phyloP scores from a whole-genome alignment of 2,888 invertebrate genomes.

The Ormyrus rosae region DNA sequence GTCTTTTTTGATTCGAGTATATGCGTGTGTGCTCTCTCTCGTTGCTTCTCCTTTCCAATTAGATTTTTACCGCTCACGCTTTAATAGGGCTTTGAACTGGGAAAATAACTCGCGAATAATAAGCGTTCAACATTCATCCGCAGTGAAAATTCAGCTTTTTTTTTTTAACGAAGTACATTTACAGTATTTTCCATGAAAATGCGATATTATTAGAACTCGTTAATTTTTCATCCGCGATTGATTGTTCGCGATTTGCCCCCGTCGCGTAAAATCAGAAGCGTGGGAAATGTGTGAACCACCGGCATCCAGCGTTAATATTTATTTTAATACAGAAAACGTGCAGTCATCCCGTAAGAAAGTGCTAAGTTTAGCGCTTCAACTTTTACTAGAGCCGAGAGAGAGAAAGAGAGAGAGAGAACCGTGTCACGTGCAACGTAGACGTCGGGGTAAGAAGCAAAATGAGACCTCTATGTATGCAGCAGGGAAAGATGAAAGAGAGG shows the following conservation, averaged over 20 bases:
- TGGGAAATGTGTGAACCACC: too few relatives aligned
- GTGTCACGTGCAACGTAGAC: not conserved
- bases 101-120: not conserved
- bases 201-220: too few relatives aligned
- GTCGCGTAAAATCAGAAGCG: too few relatives aligned
- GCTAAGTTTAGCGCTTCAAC: conserved; percentile 1
- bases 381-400: not conserved
- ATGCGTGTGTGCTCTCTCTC: not conserved
- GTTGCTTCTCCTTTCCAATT: not conserved
- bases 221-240: too few relatives aligned
- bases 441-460: not conserved
- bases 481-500: conserved; percentile 5
- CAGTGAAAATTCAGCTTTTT: not conserved
- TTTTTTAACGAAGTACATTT: not conserved
- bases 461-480: not conserved
- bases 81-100: conserved; percentile 6
- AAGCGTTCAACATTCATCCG: not conserved
- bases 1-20: not conserved
- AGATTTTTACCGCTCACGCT: conserved; percentile 12
- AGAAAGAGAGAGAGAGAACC: not conserved
- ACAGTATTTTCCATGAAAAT: too few relatives aligned
- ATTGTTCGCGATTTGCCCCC: too few relatives aligned
- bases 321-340: not conserved
- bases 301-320: too few relatives aligned
- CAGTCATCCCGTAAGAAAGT: not conserved